Evolutionary conservation across 2,888 invertebrate species (phyloP).

Genomic region (Muscina levida): DNA sequence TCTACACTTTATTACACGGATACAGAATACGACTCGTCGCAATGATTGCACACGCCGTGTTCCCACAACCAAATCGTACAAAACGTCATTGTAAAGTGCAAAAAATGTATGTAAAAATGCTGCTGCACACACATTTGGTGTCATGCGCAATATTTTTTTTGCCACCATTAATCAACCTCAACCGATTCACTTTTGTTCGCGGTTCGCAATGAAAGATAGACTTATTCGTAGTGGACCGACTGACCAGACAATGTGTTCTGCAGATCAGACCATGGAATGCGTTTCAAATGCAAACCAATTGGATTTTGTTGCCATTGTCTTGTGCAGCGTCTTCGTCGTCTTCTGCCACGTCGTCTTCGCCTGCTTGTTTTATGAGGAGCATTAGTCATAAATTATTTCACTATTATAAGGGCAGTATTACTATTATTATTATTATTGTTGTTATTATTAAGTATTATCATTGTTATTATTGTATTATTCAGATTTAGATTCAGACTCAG

Average conservation of each 20-base stretch:
- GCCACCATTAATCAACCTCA: conserved; percentile 55
- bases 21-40: too few relatives aligned
- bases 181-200: conserved; percentile 39
- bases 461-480: background rate
- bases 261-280: conserved; percentile 45
- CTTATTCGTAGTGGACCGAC: background rate
- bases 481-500: background rate
- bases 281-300: conserved; percentile 57
- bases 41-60: too few relatives aligned
- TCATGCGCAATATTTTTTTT: conserved; percentile 35
- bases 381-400: conserved; percentile 36
- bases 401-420: conserved; percentile 54
- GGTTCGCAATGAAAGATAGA: conserved; percentile 6
- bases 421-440: conserved; percentile 18
- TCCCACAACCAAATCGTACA: too few relatives aligned
- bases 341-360: background rate
- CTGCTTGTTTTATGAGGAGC: conserved; percentile 29
- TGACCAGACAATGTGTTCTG: conserved; percentile 11
- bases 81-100: background rate
- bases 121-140: conserved; percentile 25
- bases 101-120: background rate
- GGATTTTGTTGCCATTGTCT: conserved; percentile 24
- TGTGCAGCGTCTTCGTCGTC: too few relatives aligned
- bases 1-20: too few relatives aligned
- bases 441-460: conserved; percentile 12